Evolutionary conservation across 2,797 vertebrate genomes (phyloP).

Genomic region (Eupleurogrammus muticus): DNA sequence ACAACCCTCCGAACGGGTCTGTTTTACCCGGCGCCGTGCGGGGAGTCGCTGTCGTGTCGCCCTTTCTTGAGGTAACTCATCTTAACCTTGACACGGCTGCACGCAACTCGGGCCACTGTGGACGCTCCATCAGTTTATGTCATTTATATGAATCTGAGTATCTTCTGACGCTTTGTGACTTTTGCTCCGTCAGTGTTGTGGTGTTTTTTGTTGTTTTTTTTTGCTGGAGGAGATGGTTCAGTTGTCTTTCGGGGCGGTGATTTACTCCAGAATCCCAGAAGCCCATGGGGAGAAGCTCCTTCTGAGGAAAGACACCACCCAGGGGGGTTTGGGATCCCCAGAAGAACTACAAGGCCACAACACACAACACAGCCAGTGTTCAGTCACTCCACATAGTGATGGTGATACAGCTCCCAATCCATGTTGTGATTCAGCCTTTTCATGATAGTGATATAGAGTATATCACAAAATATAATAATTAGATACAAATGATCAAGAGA

Average conservation of each 20-base stretch:
- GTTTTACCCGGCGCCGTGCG: background rate
- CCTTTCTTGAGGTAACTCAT: slow-evolving; percentile 36
- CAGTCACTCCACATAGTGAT: no score
- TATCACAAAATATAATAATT: no score
- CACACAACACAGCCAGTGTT: no score
- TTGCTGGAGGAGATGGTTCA: slow-evolving; percentile 1
- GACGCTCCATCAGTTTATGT: slow-evolving; percentile 66
- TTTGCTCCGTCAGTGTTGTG: slow-evolving; percentile 31
- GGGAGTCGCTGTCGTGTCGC: background rate
- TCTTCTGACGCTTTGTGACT: slow-evolving; percentile 15
- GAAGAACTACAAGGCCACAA: no score
- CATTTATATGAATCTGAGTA: slow-evolving; percentile 55
- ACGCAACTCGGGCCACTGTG: slow-evolving; percentile 23
- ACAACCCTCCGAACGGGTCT: slow-evolving; percentile 46
- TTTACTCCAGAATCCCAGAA: no score
- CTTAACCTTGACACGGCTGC: slow-evolving; percentile 60
- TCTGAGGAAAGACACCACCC: no score
- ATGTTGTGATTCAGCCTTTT: no score
- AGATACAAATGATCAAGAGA: no score
- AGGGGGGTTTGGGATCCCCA: no score
- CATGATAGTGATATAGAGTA: no score
- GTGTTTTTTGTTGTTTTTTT: background rate
- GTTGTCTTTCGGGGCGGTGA: background rate
- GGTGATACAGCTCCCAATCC: no score
- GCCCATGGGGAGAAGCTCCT: no score